Evolutionary conservation across 2,797 vertebrate genomes (phyloP).

Genomic region (Schizopygopsis malacanthus): DNA sequence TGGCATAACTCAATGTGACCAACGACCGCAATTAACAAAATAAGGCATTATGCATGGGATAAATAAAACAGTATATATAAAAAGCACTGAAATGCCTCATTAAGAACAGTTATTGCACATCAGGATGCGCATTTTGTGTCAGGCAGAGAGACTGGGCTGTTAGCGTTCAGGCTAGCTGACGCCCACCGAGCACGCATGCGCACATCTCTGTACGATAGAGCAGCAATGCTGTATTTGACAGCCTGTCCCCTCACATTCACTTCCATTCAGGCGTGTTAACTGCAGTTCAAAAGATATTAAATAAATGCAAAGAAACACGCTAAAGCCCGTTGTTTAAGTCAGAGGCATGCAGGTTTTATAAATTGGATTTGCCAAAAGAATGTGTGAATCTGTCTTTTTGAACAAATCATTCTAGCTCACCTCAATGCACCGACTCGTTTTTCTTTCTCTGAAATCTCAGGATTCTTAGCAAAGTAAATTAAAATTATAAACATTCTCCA

Average conservation of each 20-base stretch:
- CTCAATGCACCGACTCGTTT: not conserved
- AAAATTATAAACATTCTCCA: not conserved
- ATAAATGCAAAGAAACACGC: not conserved
- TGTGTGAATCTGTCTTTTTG: not conserved
- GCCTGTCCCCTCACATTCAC: not conserved
- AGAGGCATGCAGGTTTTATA: not conserved
- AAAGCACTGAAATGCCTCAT: not conserved
- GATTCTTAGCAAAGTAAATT: not conserved
- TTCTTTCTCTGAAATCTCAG: not conserved
- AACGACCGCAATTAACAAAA: not conserved
- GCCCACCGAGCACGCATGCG: constrained; percentile 55
- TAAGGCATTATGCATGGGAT: not conserved
- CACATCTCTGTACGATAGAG: constrained; percentile 54
- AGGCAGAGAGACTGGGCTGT: not conserved
- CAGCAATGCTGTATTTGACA: constrained; percentile 11
- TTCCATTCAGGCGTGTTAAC: not conserved
- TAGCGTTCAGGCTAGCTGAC: constrained; percentile 44
- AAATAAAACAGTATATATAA: not conserved
- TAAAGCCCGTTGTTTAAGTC: not conserved
- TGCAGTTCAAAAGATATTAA: not conserved
- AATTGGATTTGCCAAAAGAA: not conserved
- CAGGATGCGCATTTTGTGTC: not conserved
- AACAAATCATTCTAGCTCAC: not conserved
- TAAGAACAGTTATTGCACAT: too few species aligned
- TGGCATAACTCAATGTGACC: not conserved